Base-by-base conservation (phyloP, 2,797 vertebrate species). In the Ctenochaetus hawaiiensis region DNA sequence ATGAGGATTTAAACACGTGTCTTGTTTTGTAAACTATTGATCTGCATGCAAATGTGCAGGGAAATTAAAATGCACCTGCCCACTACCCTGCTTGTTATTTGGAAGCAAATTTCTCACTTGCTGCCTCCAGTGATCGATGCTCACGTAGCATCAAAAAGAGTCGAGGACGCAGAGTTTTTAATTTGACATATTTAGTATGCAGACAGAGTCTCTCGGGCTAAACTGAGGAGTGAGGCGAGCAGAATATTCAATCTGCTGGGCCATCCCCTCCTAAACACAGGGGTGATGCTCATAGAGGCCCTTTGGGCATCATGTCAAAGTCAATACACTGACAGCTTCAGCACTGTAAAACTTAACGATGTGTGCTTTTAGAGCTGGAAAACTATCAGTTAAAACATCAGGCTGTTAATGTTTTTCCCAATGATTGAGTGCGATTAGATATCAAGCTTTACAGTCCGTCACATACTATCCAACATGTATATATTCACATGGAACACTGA, bases 121-220 rank as follows among this genome's bases (percentile, higher is more conserved):
- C 51, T 62, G 79, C 74, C 60, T 83, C 26, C 5, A 65, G 80
- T 18, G 12, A 70, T 76, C 11, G 18, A 73, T 56, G 63, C 71
- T 86, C 61, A 37, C 47, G 8, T 61, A 71, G 49, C 60, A 75
- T 78, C 63, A 79, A 61, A 80, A 67, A 8, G 60, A 76, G 60
- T 66, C 0, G 2, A 65, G 82, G 78, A 72, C 77, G 68, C 75
- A 56, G 57, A 80, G 79, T 73, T 85, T 75, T 57, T 88, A 83
- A 86, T 84, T 77, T 75, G 66, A 85, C 51, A 34, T 5, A 49
- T 81, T 91, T 75, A 89, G 85, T 76, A 91, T 91, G 87, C 86
- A 91, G 86, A 87, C 73, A 44, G 67, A 77, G 83, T 78, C 51
- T 49, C 53, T 20, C 64, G 68, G 52, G 34, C 65, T 80, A 87